Percentiles rank a stretch among this genome's conserved stretches.
Conservation (phyloP, 2,797 vertebrate species). For the Anguilla megastoma region DNA sequence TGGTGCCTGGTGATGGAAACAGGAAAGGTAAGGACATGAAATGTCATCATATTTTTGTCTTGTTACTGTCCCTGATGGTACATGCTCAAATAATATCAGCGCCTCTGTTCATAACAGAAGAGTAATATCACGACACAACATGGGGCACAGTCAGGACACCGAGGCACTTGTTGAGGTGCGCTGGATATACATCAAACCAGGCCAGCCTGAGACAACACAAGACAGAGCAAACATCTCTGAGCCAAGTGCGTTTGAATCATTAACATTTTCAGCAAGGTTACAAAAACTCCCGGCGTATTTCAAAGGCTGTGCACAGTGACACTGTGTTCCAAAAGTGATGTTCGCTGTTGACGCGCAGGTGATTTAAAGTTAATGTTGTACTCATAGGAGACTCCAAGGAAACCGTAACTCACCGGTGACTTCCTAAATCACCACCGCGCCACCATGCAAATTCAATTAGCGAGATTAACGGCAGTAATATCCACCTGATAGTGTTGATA, state of each 20-base stretch:
- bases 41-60: background rate
- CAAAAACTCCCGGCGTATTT: conserved; percentile 60
- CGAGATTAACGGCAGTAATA: conserved; percentile 60
- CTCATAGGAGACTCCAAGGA: conserved; percentile 50
- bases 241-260: conserved; percentile 53
- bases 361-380: conserved; percentile 67
- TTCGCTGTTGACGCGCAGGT: conserved; percentile 45
- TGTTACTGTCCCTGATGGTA: background rate
- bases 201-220: conserved; percentile 30
- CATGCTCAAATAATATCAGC: background rate
- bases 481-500: conserved; percentile 39
- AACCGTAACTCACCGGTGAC: conserved; percentile 52
- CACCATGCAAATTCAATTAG: conserved; percentile 60
- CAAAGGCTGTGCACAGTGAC: conserved; percentile 26
- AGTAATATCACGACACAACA: background rate
- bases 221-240: conserved; percentile 46
- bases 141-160: background rate
- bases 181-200: conserved; percentile 28
- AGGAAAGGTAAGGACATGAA: background rate
- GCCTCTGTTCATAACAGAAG: background rate
- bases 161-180: conserved; percentile 4
- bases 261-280: conserved; percentile 50
- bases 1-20: background rate
- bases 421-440: conserved; percentile 64
- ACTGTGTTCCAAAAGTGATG: background rate